A percentile compares a stretch with the other conserved stretches of the same genome.
Conservation (phyloP, 2,888 invertebrate genomes). For the Patella ulyssiponensis region DNA sequence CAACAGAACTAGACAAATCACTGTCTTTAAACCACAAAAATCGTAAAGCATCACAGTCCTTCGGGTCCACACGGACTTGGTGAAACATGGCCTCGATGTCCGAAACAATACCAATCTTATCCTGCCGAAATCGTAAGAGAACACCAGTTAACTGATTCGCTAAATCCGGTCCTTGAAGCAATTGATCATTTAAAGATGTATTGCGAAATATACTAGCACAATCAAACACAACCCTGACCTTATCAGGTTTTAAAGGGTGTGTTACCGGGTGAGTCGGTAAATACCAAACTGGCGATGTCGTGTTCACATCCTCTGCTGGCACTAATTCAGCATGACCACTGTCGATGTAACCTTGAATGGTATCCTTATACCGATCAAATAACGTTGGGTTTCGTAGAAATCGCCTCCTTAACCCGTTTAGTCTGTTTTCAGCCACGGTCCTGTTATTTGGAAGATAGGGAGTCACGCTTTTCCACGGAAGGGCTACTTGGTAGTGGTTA, state of each 20-base stretch:
- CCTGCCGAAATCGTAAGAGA: conserved; percentile 25
- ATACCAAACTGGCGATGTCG: conserved; percentile 26
- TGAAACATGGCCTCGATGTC: conserved; percentile 24
- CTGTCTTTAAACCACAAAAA: too few species aligned
- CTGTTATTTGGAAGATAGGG: neutral
- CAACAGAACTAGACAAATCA: neutral
- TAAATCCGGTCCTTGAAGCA: conserved; percentile 32
- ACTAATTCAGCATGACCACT: neutral
- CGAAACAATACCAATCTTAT: neutral
- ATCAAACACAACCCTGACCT: neutral
- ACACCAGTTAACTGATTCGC: conserved; percentile 26
- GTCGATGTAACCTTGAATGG: neutral
- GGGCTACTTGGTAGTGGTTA: neutral
- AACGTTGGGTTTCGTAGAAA: neutral
- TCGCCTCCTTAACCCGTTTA: neutral
- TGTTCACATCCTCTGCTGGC: neutral
- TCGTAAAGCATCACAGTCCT: neutral
- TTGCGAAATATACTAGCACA: conserved; percentile 18
- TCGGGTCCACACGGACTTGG: neutral
- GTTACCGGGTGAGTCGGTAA: conserved; percentile 30
- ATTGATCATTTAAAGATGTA: conserved; percentile 27
- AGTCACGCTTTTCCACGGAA: neutral
- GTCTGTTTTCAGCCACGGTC: neutral
- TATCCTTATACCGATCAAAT: neutral
- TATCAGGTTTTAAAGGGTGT: conserved; percentile 24